Evolutionary conservation across 2,888 invertebrate genomes (phyloP).

Genomic region (Lithodes maja): DNA sequence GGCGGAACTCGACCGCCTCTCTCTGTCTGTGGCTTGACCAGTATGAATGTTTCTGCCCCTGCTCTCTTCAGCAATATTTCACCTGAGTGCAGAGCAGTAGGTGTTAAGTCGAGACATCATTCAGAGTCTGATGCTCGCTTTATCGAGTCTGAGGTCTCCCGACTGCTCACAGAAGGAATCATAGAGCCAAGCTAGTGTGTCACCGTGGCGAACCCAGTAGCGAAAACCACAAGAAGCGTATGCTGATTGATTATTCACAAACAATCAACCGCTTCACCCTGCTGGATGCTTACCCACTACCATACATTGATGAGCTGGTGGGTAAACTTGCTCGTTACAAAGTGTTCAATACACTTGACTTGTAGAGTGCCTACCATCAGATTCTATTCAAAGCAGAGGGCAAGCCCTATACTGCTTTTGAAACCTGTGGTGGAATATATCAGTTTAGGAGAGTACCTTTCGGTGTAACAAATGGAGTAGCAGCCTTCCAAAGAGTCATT

Average conservation of each 20-base stretch:
- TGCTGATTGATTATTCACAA: no score
- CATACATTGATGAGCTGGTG: no score
- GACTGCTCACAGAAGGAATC: constrained; percentile 21
- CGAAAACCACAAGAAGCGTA: neutral
- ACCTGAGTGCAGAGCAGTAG: neutral
- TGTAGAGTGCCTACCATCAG: constrained; percentile 64
- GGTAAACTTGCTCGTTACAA: no score
- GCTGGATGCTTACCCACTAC: no score
- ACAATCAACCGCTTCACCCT: no score
- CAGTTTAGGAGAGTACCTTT: constrained; percentile 60
- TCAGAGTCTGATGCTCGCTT: neutral
- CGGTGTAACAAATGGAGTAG: neutral
- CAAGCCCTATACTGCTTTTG: constrained; percentile 60
- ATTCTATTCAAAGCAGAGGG: constrained; percentile 19
- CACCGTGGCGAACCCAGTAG: constrained; percentile 41
- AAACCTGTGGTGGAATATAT: constrained; percentile 29
- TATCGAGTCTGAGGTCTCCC: neutral
- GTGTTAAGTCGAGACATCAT: neutral
- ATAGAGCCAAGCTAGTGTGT: neutral
- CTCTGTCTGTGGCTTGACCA: no score
- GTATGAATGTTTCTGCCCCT: no score
- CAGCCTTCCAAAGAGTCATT: no score
- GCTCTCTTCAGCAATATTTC: neutral
- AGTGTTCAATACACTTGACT: constrained; percentile 3
- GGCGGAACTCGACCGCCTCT: no score